Conservation (phyloP, 2,888 invertebrate genomes). For the Agrypnus murinus region DNA sequence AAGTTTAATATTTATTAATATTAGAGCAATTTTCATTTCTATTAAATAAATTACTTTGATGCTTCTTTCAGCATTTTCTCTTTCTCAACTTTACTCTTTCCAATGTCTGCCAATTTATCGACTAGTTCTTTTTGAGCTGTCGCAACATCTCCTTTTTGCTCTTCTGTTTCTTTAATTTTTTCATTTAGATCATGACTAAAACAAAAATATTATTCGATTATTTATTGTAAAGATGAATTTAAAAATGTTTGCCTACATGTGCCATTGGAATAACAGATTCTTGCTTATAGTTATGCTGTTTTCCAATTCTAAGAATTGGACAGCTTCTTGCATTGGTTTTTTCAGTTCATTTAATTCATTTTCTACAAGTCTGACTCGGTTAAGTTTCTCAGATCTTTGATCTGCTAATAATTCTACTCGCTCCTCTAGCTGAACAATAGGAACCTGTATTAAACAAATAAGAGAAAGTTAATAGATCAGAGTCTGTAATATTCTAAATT, state of each 20-base stretch:
- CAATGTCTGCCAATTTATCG: constrained; percentile 73
- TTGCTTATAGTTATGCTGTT: constrained; percentile 82
- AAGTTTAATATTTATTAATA: neutral
- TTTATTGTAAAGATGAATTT: too few species aligned
- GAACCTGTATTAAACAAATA: constrained; percentile 74
- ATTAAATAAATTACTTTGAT: constrained; percentile 55
- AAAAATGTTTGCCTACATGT: constrained; percentile 72
- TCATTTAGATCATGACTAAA: constrained; percentile 75
- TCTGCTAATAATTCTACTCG: constrained; percentile 85
- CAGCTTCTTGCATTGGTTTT: constrained; percentile 85
- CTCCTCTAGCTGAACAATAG: constrained; percentile 82
- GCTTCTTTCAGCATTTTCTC: constrained; percentile 60
- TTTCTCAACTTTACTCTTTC: constrained; percentile 73
- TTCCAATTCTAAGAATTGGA: constrained; percentile 84
- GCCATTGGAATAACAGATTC: constrained; percentile 83
- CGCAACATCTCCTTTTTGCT: constrained; percentile 76
- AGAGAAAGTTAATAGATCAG: neutral
- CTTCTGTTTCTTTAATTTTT: constrained; percentile 73
- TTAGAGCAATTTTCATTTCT: neutral
- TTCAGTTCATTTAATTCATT: constrained; percentile 86
- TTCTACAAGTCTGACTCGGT: constrained; percentile 88
- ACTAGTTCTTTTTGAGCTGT: constrained; percentile 78
- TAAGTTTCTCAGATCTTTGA: constrained; percentile 85
- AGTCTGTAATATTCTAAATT: neutral
- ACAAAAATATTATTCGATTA: neutral